Conservation (phyloP, 1,140 invertebrate genomes). For the Carcinoscorpius rotundicauda region DNA sequence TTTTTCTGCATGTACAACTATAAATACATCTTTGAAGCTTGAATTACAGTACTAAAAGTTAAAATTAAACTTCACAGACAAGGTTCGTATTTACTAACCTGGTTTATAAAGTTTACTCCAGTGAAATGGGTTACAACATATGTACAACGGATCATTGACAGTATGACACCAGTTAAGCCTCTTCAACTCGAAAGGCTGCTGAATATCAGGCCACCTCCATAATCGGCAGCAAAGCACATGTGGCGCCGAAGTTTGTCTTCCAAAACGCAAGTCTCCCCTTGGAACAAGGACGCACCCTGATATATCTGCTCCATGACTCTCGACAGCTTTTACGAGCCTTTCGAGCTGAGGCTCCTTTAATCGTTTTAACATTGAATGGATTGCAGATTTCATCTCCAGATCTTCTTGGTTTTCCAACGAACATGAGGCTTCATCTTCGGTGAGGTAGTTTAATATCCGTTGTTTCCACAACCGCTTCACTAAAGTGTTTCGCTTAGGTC, state of each 20-base stretch:
- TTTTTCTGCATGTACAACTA: no score
- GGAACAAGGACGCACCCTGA: conserved; percentile 49
- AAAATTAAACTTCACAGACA: no score
- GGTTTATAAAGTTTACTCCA: conserved; percentile 79
- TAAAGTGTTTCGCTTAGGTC: conserved; percentile 48
- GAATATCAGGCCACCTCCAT: conserved; percentile 94
- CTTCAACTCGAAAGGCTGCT: conserved; percentile 86
- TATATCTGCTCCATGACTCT: conserved; percentile 42
- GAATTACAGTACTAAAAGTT: no score
- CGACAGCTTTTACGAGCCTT: conserved; percentile 47
- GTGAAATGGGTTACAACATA: conserved; percentile 93
- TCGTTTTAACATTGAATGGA: conserved; percentile 44
- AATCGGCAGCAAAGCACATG: conserved; percentile 91
- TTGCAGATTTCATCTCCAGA: conserved; percentile 31
- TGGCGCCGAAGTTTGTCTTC: conserved; percentile 38
- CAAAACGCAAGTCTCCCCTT: conserved; percentile 31
- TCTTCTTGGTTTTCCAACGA: conserved; percentile 32
- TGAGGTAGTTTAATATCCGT: conserved; percentile 16
- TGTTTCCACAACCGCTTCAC: conserved; percentile 52
- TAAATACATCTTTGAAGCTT: no score
- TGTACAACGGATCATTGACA: conserved; percentile 59
- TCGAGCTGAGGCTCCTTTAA: conserved; percentile 53
- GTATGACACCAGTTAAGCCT: conserved; percentile 77
- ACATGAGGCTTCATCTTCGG: no score
- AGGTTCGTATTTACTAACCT: conserved; percentile 29